Evolutionary conservation across 2,888 invertebrate species (phyloP), one percentile per base, ranked within the genome.

Genomic region (Platypus cylindrus): DNA sequence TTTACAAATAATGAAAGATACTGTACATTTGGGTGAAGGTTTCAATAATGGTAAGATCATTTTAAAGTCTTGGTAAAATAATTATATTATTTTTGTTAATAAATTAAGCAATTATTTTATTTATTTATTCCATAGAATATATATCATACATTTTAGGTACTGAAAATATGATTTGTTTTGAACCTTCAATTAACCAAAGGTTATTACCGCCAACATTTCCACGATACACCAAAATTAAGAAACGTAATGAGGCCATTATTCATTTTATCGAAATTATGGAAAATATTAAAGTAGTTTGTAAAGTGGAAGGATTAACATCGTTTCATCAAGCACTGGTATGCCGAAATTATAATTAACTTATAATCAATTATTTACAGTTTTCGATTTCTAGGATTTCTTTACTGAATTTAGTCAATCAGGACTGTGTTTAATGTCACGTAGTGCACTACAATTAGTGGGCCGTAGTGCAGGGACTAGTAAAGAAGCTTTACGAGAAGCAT

Each of bases 191-290:
- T 27, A 97, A 97, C 66, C 94, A 94, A 62, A 75, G 93, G 26
- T 68, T 94, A 31, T 67, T 97, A 35, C 97, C 97, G n/a, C 94
- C 97, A 0, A 94, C 97, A 12, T 98, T 97, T 67, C 97, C 97
- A 0, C 76, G 97, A 13, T 94, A 91, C 62, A 90, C 93, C 0
- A 83, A 87, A 62, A 90, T 95, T 52, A 84, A 84, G 48, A 78
- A 79, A 28, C 67, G 79, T 45, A 63, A 68, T 32, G 86, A 86
- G 54, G 86, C 93, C 20, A 59, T 90, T 41, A 69, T 71, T 45
- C 86, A 86, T 58, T 74, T 87, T 53, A 81, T 84, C 50, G 80
- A 80, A 54, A 71, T 94, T 49, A 70, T 91, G n/a, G 71, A 76
- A 24, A 71, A 87, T 40, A 68, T 91, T 32, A 77, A 83, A 53